phyloP scores from a whole-genome alignment of 2,888 invertebrate species.

The Troides helena region DNA sequence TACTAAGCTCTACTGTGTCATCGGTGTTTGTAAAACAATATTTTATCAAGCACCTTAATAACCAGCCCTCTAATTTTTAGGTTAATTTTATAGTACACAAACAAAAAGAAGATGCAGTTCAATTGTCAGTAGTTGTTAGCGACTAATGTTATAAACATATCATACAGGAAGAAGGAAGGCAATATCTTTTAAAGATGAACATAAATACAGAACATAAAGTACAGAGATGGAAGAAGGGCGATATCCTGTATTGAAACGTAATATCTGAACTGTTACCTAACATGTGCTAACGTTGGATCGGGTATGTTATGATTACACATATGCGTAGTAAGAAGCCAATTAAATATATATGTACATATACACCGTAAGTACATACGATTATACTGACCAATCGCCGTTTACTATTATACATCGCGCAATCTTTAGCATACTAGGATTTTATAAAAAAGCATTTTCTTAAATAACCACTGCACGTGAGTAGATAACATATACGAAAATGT shows the following conservation, averaged over 20 bases:
- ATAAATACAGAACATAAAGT: too few species aligned
- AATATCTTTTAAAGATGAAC: too few species aligned
- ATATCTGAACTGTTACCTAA: not conserved
- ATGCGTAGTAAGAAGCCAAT: slow-evolving; percentile 17
- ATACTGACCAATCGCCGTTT: slow-evolving; percentile 16
- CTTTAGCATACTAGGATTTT: slow-evolving; percentile 1
- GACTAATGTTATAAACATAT: too few species aligned
- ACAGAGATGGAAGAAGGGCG: too few species aligned
- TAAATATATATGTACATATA: slow-evolving; percentile 7
- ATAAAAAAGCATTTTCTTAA: slow-evolving; percentile 25
- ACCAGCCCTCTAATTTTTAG: too few species aligned
- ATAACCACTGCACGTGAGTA: slow-evolving; percentile 8
- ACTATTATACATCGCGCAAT: slow-evolving; percentile 13
- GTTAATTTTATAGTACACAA: too few species aligned
- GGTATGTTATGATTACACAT: slow-evolving; percentile 3
- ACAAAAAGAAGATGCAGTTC: too few species aligned
- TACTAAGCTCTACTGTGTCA: too few species aligned
- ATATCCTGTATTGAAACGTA: not conserved
- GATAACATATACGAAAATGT: slow-evolving; percentile 11
- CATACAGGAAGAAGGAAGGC: too few species aligned
- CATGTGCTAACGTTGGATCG: not conserved
- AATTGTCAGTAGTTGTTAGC: too few species aligned
- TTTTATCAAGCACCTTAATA: too few species aligned
- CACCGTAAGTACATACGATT: not conserved
- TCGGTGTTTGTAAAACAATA: too few species aligned